Evolutionary conservation across 1,140 invertebrate species (phyloP).

Genomic region (Drosophila pectinifera): DNA sequence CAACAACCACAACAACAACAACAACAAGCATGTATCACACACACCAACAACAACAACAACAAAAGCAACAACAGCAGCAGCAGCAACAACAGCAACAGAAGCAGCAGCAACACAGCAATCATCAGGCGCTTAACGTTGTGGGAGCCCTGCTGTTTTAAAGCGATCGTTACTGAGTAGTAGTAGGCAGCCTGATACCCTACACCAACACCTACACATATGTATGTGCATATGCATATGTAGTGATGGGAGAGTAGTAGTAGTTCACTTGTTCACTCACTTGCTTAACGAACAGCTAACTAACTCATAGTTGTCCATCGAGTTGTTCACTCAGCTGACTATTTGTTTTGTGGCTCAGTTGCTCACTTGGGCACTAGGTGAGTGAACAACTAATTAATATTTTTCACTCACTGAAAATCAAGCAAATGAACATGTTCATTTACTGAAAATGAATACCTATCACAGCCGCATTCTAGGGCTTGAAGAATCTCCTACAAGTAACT

Average conservation of each 20-base stretch:
- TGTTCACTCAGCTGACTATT: neutral
- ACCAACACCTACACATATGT: neutral
- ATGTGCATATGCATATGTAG: conserved; percentile 2
- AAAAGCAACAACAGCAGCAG: conserved; percentile 47
- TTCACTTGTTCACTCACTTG: conserved; percentile 2
- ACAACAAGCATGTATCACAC: conserved; percentile 61
- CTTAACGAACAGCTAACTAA: no score
- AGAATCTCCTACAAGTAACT: neutral
- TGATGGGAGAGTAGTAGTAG: conserved; percentile 18
- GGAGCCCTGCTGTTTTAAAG: conserved; percentile 65
- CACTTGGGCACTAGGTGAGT: no score
- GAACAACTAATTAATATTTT: neutral
- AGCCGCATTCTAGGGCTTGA: neutral
- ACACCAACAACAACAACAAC: conserved; percentile 57
- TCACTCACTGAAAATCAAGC: neutral
- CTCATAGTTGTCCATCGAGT: neutral
- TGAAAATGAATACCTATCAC: neutral
- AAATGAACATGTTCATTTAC: neutral
- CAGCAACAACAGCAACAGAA: conserved; percentile 48
- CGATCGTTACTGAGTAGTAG: conserved; percentile 5
- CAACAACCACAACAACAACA: conserved; percentile 60
- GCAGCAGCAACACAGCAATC: conserved; percentile 52
- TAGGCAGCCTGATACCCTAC: conserved; percentile 5
- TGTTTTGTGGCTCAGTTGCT: neutral
- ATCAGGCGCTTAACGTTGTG: conserved; percentile 60